Evolutionary conservation across 2,113 vertebrate species (phyloP).

Genomic region (Spermophilus dauricus): DNA sequence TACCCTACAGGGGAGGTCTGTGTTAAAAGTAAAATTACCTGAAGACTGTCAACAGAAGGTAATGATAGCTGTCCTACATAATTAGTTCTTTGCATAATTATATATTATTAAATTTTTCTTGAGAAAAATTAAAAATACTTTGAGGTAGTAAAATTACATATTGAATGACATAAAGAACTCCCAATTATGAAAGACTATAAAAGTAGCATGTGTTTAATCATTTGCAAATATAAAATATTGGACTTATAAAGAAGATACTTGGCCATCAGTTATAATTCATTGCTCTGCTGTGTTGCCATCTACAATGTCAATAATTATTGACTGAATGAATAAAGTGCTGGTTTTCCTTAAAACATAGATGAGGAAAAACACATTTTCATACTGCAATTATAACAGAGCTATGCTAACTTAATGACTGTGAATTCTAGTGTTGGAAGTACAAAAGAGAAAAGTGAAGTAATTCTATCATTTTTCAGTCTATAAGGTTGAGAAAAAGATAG

Average conservation of each 20-base stretch:
- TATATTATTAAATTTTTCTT: conserved; percentile 71
- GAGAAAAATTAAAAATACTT: conserved; percentile 73
- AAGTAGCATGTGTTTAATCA: not conserved
- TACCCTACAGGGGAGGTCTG: conserved; percentile 43
- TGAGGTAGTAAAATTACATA: conserved; percentile 66
- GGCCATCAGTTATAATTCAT: not conserved
- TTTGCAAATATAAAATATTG: conserved; percentile 28
- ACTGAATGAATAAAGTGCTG: not conserved
- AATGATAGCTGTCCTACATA: conserved; percentile 70
- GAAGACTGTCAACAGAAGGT: conserved; percentile 68
- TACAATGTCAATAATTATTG: not conserved
- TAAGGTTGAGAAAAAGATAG: not conserved
- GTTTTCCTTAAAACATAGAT: not conserved
- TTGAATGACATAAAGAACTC: conserved; percentile 51
- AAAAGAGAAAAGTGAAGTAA: not conserved
- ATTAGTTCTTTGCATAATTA: conserved; percentile 77
- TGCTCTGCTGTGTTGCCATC: not conserved
- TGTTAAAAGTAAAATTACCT: conserved; percentile 67
- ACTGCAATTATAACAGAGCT: not conserved
- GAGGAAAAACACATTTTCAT: not conserved
- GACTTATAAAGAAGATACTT: not conserved
- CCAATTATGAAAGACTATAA: conserved; percentile 33
- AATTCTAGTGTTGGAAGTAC: not conserved
- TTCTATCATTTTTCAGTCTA: not conserved
- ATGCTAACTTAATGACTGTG: not conserved